phyloP scores from a whole-genome alignment of 1,140 invertebrate genomes.

The Zaprionus tsacasi region DNA sequence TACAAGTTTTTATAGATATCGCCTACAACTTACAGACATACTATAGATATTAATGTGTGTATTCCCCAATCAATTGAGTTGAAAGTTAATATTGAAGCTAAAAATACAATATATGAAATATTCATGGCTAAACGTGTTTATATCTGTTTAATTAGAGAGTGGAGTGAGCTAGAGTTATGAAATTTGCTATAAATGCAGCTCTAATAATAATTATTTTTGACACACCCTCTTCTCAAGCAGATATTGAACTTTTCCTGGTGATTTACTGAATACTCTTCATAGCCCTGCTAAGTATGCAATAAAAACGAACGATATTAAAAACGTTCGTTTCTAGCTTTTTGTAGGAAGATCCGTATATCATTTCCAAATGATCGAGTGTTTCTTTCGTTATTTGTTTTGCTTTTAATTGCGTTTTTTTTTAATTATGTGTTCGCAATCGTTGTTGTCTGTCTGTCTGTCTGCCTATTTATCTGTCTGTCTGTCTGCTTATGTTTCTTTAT shows the following conservation, averaged over 20 bases:
- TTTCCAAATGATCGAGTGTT: slow-evolving; percentile 25
- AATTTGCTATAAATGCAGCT: background rate
- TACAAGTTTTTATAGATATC: slow-evolving; percentile 2
- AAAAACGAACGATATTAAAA: background rate
- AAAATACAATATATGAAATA: too few species aligned
- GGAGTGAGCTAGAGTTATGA: background rate
- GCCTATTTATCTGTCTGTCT: slow-evolving; percentile 10
- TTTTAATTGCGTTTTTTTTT: slow-evolving; percentile 42
- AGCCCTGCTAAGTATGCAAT: slow-evolving; percentile 50
- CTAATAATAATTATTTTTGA: background rate
- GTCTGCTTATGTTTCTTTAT: slow-evolving; percentile 34
- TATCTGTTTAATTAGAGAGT: background rate
- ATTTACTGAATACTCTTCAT: too few species aligned
- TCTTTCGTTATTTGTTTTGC: slow-evolving; percentile 23
- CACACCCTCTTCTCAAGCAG: background rate
- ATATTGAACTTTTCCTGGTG: too few species aligned
- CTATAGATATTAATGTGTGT: background rate
- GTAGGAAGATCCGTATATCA: slow-evolving; percentile 20
- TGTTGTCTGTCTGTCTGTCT: background rate
- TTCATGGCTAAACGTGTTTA: background rate
- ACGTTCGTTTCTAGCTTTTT: slow-evolving; percentile 4
- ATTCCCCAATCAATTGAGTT: background rate
- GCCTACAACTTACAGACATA: background rate
- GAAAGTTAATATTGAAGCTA: background rate
- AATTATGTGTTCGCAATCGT: background rate